Percentiles rank a stretch among this genome's conserved stretches.
Conservation (phyloP, 2,797 vertebrate genomes). For the Clarias fuscus region DNA sequence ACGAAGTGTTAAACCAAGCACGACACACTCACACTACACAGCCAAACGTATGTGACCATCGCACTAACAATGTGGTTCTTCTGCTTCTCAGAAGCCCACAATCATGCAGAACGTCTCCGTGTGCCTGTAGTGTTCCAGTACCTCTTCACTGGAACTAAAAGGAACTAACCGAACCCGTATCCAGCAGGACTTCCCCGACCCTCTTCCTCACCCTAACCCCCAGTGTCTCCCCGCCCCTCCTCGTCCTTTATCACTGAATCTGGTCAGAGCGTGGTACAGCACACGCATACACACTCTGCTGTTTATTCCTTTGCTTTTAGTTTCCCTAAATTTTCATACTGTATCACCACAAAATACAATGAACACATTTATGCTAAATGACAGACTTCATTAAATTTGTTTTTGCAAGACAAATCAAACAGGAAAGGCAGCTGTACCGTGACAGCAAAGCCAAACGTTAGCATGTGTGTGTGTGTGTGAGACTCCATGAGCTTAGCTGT, state of each 20-base stretch:
- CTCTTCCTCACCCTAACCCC: no score
- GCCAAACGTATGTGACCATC: neutral
- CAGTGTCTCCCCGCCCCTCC: no score
- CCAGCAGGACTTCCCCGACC: neutral
- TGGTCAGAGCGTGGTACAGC: neutral
- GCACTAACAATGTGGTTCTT: neutral
- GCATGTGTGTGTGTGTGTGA: neutral
- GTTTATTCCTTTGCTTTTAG: neutral
- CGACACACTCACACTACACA: neutral
- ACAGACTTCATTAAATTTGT: neutral
- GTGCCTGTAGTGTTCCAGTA: neutral
- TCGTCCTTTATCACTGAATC: no score
- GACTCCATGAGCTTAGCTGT: conserved; percentile 60
- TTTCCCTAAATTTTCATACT: neutral
- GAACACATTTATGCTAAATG: neutral
- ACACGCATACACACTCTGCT: neutral
- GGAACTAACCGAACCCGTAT: neutral
- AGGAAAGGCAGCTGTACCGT: neutral
- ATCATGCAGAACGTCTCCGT: neutral
- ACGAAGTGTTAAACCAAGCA: neutral
- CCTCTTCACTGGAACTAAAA: neutral
- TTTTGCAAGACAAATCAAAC: conserved; percentile 7
- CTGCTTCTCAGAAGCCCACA: neutral
- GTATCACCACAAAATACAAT: neutral
- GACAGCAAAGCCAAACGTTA: neutral